A percentile compares a stretch with the other conserved stretches of the same genome.
Evolutionary conservation across 2,888 invertebrate genomes (phyloP).

Genomic region (Arge pagana): DNA sequence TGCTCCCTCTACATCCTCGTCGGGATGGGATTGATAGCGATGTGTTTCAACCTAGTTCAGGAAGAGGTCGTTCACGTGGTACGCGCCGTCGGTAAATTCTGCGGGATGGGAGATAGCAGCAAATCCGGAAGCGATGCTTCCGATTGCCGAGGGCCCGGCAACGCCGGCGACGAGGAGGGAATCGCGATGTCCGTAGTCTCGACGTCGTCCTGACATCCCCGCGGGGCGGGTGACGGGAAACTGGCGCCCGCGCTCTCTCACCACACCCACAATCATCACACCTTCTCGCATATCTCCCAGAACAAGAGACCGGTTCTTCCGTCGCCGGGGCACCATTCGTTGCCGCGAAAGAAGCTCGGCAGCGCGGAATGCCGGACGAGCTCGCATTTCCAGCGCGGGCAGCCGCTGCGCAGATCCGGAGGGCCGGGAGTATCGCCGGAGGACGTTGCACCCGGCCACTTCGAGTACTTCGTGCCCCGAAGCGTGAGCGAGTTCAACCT

Average conservation of each 20-base stretch:
- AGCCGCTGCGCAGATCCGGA: conserved; percentile 68
- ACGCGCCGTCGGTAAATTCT: conserved; percentile 60
- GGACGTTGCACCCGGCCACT: conserved; percentile 41
- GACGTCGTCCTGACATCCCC: conserved; percentile 62
- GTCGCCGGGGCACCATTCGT: conserved; percentile 60
- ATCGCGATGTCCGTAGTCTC: conserved; percentile 59
- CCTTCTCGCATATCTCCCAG: conserved; percentile 20
- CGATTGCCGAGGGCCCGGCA: conserved; percentile 34
- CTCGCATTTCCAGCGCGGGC: conserved; percentile 66
- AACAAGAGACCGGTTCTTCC: conserved; percentile 38
- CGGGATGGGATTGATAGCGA: conserved; percentile 84
- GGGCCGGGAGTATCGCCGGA: conserved; percentile 42
- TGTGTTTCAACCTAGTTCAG: conserved; percentile 85
- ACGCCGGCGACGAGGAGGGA: conserved; percentile 56
- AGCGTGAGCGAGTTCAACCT: conserved; percentile 84
- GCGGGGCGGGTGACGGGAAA: conserved; percentile 56
- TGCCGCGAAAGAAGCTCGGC: conserved; percentile 59
- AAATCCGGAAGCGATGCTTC: conserved; percentile 1
- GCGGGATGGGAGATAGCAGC: conserved; percentile 43
- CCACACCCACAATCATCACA: conserved; percentile 23
- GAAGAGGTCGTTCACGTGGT: conserved; percentile 71
- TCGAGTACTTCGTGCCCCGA: conserved; percentile 84
- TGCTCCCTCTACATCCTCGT: conserved; percentile 82
- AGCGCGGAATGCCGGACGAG: conserved; percentile 40
- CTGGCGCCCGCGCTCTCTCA: conserved; percentile 45